phyloP scores from a whole-genome alignment of 53 echinoderm and acorn worm genomes.

The Stichopus horrens region DNA sequence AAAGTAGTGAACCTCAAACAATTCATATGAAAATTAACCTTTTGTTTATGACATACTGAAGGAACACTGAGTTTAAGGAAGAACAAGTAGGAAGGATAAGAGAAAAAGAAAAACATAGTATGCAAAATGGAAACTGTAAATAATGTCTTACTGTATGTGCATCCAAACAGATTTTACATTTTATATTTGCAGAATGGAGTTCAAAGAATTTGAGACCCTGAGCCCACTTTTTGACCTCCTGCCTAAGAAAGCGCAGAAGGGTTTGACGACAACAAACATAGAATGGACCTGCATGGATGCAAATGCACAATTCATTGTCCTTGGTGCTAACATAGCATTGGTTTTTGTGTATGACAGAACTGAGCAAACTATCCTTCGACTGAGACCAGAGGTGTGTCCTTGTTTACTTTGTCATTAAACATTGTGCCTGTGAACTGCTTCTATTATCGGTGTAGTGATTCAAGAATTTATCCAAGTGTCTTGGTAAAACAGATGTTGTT shows the following conservation, averaged over 20 bases:
- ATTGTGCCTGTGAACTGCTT: background rate
- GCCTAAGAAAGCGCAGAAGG: slow-evolving; percentile 85
- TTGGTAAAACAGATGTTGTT: background rate
- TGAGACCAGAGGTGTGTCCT: slow-evolving; percentile 75
- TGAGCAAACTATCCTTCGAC: slow-evolving; percentile 66
- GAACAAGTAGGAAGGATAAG: no score
- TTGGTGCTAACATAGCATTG: slow-evolving; percentile 85
- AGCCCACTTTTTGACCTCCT: slow-evolving; percentile 65
- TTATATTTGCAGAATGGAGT: slow-evolving; percentile 48
- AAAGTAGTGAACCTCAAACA: no score
- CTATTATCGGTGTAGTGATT: background rate
- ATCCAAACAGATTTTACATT: no score
- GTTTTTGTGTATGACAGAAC: slow-evolving; percentile 79
- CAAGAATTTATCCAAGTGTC: background rate
- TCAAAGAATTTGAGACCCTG: slow-evolving; percentile 79
- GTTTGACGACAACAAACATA: slow-evolving; percentile 58
- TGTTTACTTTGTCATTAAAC: background rate
- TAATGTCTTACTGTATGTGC: no score
- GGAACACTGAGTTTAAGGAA: no score
- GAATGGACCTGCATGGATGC: slow-evolving; percentile 85
- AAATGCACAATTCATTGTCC: slow-evolving; percentile 76
- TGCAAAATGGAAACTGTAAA: no score
- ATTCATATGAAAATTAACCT: no score
- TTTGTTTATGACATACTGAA: no score
- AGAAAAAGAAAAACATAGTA: no score